Base-by-base conservation (phyloP, 2,888 invertebrate genomes). In the Cheilosia variabilis region DNA sequence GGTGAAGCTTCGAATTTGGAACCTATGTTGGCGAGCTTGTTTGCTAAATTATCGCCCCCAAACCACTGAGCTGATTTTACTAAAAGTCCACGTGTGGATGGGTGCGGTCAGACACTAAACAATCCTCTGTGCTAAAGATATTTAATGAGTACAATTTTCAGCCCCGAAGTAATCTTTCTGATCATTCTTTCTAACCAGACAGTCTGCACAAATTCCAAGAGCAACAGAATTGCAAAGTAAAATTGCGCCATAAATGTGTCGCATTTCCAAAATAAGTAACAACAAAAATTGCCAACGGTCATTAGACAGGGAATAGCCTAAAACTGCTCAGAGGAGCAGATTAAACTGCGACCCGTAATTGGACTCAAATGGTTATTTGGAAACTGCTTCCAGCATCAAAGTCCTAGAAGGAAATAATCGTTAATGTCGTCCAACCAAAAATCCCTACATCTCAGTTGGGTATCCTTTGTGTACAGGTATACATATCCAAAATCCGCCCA, bases 401-500 rank as follows among this genome's bases (percentile, higher is more conserved):
- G n/a, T 15, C 43, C 24, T 45, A 22, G n/a, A 43, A 47, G 31
- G 4, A 53, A 53, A 53, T 53, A 66, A 66, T 52, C 65, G 24
- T 34, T 53, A 41, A 17, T 31, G 53, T 13, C 55, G 57, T 22
- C 69, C 22, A 58, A 69, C 17, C 43, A 27, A 55, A 57, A 37
- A 58, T 53, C 37, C 27, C 53, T 43, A 53, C 24, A 27, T n/a
- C 53, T 27, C 24, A 43, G 7, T 19, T 22, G 7, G 77, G 47
- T 78, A 71, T 78, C 78, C 78, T 50, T 78, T 78, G 69, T 41
- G 69, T 63, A 31, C 34, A 15, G 27, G 15, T 60, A 41, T 53
- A 22, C 22, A 41, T 76, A 75, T 75, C 77, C 71, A 72, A 68
- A 52, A 72, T 79, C 58, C 65, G 65, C 50, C 65, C 65, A 72